phyloP scores from a whole-genome alignment of 2,113 vertebrate genomes.

The Panurus biarmicus region DNA sequence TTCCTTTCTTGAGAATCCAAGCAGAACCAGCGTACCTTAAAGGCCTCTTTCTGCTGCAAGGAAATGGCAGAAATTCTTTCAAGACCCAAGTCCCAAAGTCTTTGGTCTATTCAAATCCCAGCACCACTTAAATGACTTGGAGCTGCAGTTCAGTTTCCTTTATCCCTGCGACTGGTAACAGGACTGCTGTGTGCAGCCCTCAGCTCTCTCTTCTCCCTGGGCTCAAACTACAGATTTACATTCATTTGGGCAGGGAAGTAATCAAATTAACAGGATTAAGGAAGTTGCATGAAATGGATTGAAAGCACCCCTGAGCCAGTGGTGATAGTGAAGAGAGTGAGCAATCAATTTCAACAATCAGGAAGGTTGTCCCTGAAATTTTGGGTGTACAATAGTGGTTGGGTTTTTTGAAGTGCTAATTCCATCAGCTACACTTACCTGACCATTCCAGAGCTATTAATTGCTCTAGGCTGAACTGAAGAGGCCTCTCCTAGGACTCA shows the following conservation, averaged over 20 bases:
- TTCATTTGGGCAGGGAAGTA: background rate
- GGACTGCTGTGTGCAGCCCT: background rate
- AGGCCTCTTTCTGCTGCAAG: conserved; percentile 83
- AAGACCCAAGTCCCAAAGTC: background rate
- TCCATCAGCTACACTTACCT: background rate
- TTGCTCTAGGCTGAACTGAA: background rate
- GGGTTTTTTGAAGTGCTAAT: background rate
- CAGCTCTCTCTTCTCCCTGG: background rate
- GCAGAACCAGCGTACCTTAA: conserved; percentile 89
- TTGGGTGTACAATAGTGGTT: background rate
- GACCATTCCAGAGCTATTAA: background rate
- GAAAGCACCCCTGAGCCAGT: background rate
- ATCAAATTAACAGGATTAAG: background rate
- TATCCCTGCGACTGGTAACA: background rate
- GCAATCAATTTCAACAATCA: background rate
- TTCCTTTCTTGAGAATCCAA: conserved; percentile 85
- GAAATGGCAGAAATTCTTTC: conserved; percentile 3
- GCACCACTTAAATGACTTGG: background rate
- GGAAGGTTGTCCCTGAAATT: background rate
- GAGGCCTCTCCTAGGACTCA: background rate
- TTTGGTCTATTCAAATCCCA: background rate
- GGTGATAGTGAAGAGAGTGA: background rate
- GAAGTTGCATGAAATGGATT: background rate
- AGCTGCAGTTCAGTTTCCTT: background rate
- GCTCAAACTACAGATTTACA: background rate